phyloP scores from a whole-genome alignment of 1,140 invertebrate species.

The Drosophila simulans region DNA sequence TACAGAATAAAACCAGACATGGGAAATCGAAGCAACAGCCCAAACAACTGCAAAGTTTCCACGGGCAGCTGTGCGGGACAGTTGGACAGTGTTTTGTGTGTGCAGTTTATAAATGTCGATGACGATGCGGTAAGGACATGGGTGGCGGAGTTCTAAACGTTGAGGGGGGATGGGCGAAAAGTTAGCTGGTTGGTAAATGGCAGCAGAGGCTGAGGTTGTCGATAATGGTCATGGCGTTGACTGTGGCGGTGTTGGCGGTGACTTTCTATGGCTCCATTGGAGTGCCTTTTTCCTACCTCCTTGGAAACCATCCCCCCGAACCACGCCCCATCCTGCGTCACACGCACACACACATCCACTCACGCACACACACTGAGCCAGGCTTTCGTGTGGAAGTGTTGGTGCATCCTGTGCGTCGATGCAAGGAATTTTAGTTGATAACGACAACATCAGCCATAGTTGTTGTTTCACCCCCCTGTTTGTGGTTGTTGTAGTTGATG shows the following conservation, averaged over 20 bases:
- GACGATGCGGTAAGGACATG: slow-evolving; percentile 36
- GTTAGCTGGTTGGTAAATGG: slow-evolving; percentile 43
- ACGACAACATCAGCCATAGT: slow-evolving; percentile 50
- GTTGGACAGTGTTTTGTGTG: slow-evolving; percentile 74
- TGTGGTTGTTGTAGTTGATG: slow-evolving; percentile 44
- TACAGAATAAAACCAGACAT: not conserved
- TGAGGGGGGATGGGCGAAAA: slow-evolving; percentile 4
- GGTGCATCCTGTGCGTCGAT: slow-evolving; percentile 63
- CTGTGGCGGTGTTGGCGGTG: slow-evolving; percentile 36
- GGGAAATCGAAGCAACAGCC: slow-evolving; percentile 42
- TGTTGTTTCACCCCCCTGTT: not conserved
- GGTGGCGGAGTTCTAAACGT: not conserved
- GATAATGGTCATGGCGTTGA: slow-evolving; percentile 59
- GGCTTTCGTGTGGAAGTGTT: not conserved
- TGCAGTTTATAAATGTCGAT: slow-evolving; percentile 80
- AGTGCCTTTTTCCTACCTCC: slow-evolving; percentile 4
- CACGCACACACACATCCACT: too few relatives aligned
- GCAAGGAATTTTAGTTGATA: slow-evolving; percentile 78
- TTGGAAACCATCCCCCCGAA: not conserved
- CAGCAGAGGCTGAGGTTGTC: slow-evolving; percentile 50
- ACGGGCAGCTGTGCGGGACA: slow-evolving; percentile 19
- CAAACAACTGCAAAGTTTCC: slow-evolving; percentile 32
- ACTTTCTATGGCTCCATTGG: slow-evolving; percentile 38
- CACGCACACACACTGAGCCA: not conserved
- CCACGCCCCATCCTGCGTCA: not conserved